A percentile compares a stretch with the other conserved stretches of the same genome.
Conservation (phyloP, 1,140 invertebrate species). For the Trachelipus rathkii region DNA sequence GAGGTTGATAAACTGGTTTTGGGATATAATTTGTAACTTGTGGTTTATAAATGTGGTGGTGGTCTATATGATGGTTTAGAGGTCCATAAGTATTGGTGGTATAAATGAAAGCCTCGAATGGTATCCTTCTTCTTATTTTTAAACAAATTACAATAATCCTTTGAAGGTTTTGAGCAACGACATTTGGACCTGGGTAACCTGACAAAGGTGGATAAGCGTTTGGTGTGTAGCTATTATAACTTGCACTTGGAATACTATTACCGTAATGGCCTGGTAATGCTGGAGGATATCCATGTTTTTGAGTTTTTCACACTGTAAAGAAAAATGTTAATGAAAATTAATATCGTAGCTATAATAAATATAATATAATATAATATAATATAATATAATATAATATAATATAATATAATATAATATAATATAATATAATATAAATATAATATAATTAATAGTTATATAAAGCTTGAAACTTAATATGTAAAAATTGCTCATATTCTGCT, state of each 20-base stretch:
- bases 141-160: slow-evolving; percentile 19
- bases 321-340: not conserved
- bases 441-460: too few relatives aligned
- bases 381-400: too few relatives aligned
- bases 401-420: too few relatives aligned
- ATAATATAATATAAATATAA: too few relatives aligned
- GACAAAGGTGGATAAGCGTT: not conserved
- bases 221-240: not conserved
- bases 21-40: not conserved
- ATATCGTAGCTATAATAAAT: not conserved
- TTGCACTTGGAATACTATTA: not conserved
- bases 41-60: slow-evolving; percentile 10
- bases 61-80: slow-evolving; percentile 10
- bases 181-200: not conserved
- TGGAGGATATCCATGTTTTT: slow-evolving; percentile 28
- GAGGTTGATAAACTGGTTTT: slow-evolving; percentile 8
- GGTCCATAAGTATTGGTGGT: not conserved
- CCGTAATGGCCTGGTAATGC: slow-evolving; percentile 21
- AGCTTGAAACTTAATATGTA: too few relatives aligned
- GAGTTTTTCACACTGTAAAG: slow-evolving; percentile 28
- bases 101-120: slow-evolving; percentile 11
- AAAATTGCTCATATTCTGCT: too few relatives aligned
- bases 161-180: not conserved
- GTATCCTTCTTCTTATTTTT: slow-evolving; percentile 21
- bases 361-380: too few relatives aligned